Evolutionary conservation across 2,888 invertebrate genomes (phyloP).

Genomic region (Oconnorella tubifera): DNA sequence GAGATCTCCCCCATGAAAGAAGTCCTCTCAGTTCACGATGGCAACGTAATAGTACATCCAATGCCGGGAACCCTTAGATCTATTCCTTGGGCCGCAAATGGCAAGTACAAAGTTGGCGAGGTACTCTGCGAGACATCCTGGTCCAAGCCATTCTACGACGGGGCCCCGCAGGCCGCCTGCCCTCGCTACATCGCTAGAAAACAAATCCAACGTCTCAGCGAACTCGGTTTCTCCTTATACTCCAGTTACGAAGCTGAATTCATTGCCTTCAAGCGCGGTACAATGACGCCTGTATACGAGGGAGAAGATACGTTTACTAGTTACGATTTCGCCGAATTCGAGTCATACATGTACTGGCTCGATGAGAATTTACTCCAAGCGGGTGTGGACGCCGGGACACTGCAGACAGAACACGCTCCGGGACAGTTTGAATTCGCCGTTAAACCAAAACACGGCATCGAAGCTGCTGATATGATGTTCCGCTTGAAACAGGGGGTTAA

Average conservation of each 20-base stretch:
- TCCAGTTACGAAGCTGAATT: constrained; percentile 27
- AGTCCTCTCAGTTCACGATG: not conserved
- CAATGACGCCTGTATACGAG: constrained; percentile 13
- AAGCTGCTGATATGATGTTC: constrained; percentile 28
- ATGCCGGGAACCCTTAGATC: constrained; percentile 16
- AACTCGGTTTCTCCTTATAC: constrained; percentile 19
- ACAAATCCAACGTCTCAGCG: constrained; percentile 19
- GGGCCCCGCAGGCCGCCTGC: constrained; percentile 18
- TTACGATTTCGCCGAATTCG: constrained; percentile 11
- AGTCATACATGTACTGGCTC: constrained; percentile 23
- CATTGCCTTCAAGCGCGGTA: constrained; percentile 17
- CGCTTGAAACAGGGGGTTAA: constrained; percentile 28
- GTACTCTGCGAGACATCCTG: constrained; percentile 25
- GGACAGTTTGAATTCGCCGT: constrained; percentile 33
- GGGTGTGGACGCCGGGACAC: constrained; percentile 19
- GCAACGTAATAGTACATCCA: constrained; percentile 6
- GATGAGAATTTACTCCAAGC: constrained; percentile 14
- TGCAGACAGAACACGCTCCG: constrained; percentile 23
- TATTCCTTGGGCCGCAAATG: constrained; percentile 21
- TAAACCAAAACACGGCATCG: constrained; percentile 24
- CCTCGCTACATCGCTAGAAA: constrained; percentile 27
- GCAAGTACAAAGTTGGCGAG: constrained; percentile 20
- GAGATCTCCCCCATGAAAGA: constrained; percentile 8
- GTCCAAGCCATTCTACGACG: constrained; percentile 15
- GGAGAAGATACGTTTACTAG: constrained; percentile 11